Evolutionary conservation across 2,888 invertebrate genomes (phyloP), one percentile per base, ranked within the genome.

Genomic region (Ophonus ardosiacus): DNA sequence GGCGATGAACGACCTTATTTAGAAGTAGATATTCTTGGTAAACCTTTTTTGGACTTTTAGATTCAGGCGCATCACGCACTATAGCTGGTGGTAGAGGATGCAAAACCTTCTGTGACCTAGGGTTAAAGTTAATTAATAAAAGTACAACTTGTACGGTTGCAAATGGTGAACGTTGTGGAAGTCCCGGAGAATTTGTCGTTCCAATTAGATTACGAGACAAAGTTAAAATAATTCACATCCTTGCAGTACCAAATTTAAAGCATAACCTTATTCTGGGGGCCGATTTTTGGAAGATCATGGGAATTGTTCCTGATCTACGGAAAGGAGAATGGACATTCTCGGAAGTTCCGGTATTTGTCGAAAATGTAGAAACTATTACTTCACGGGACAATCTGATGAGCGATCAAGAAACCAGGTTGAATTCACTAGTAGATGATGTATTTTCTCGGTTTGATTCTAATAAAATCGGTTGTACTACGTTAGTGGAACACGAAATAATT

Each of bases 401-500:
- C 8, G 63, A 63, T 1, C 21, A 63, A 17, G 57, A 57, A 63
- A 63, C 6, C 4, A 1, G 2, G 7, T 63, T 21, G 8, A 63
- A 10, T 0, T 8, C 7, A 13, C 4, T 7, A 21, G 6, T 21
- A 4, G 6, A 63, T 24, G 21, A 63, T 4, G 2, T 63, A 4
- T 63, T 63, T 24, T 31, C 63, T 63, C 1, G 10, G 1, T 21
- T 21, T 8, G 10, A n/a, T 7, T 7, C 18, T 1, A 4, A 63
- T 63, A 24, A 21, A 5, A 63, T 63, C 13, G 86, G 86, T n/a
- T 79, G 85, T 40, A 79, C 85, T 0, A 10, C 38, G 0, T 6
- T 43, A 18, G 79, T 86, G 2, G 79, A 83, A 21, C 86, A 86
- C 76, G 38, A 17, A 8, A 86, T 86, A 7, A 76, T 84, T 8